A percentile compares a stretch with the other conserved stretches of the same genome.
These are phyloP conservation scores for Chrysaora quinquecirrha DNA, from an alignment of 30 jellyfish, hydroid and myxozoan species.

Conservation along the genomic window DNA sequence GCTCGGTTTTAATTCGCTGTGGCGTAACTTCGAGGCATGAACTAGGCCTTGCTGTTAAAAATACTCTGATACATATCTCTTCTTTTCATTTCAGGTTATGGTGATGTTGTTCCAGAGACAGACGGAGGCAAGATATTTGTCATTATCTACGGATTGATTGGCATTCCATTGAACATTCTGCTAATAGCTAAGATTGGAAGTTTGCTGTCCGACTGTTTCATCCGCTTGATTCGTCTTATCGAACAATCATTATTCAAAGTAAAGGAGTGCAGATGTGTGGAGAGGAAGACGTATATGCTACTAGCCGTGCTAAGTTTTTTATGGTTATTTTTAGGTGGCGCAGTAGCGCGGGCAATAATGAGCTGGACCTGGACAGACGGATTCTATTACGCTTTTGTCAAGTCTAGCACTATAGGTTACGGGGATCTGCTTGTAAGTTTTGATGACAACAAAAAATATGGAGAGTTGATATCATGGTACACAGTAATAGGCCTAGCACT, in stretches of 20 bases:
- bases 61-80: too few relatives aligned
- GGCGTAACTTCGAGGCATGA: too few relatives aligned
- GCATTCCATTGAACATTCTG: neutral
- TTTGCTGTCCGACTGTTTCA: neutral
- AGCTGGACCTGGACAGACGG: neutral
- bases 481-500: neutral
- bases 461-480: neutral
- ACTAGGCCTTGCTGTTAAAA: too few relatives aligned
- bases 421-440: neutral
- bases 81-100: neutral
- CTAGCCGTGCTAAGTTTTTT: neutral
- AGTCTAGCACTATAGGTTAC: neutral
- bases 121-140: neutral
- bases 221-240: neutral
- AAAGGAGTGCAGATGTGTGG: neutral
- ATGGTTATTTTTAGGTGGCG: neutral
- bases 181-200: neutral
- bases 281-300: neutral
- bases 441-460: neutral
- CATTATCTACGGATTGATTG: neutral
- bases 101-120: neutral
- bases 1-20: too few relatives aligned
- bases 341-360: neutral
- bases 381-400: neutral
- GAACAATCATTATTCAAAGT: neutral